These are phyloP conservation scores for Tragelaphus scriptus DNA, from an alignment of 2,113 vertebrate genomes.

Conservation along the genomic window DNA sequence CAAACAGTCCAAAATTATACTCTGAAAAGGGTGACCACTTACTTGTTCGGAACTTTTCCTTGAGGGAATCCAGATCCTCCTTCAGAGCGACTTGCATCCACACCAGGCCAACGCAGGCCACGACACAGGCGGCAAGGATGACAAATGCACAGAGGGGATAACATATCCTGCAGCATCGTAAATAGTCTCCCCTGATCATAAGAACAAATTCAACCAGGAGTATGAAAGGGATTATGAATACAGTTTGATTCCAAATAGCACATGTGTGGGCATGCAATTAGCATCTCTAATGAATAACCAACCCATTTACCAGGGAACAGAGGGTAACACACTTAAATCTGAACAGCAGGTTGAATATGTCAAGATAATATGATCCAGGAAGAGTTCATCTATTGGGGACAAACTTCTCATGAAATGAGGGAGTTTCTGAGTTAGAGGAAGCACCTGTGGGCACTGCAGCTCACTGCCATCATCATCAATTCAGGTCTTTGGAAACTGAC, in stretches of 20 bases:
- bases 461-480: not conserved
- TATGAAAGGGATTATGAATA: not conserved
- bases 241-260: slow-evolving; percentile 7
- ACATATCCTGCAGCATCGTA: slow-evolving; percentile 93
- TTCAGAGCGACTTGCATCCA: slow-evolving; percentile 99
- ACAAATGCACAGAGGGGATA: slow-evolving; percentile 94
- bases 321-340: not conserved
- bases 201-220: slow-evolving; percentile 44
- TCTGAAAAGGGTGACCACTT: slow-evolving; percentile 69
- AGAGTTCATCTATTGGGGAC: not conserved
- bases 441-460: not conserved
- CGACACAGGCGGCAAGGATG: slow-evolving; percentile 92
- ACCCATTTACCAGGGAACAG: not conserved
- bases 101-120: slow-evolving; percentile 93
- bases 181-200: slow-evolving; percentile 84
- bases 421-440: not conserved
- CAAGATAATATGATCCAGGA: not conserved
- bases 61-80: slow-evolving; percentile 92
- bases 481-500: not conserved
- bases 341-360: slow-evolving; percentile 6
- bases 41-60: slow-evolving; percentile 95
- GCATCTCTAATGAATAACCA: not conserved
- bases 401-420: not conserved
- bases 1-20: not conserved
- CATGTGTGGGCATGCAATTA: not conserved